Evolutionary conservation across 2,797 vertebrate genomes (phyloP), one percentile per base, ranked within the genome.

Genomic region (Eulemur mongoz): DNA sequence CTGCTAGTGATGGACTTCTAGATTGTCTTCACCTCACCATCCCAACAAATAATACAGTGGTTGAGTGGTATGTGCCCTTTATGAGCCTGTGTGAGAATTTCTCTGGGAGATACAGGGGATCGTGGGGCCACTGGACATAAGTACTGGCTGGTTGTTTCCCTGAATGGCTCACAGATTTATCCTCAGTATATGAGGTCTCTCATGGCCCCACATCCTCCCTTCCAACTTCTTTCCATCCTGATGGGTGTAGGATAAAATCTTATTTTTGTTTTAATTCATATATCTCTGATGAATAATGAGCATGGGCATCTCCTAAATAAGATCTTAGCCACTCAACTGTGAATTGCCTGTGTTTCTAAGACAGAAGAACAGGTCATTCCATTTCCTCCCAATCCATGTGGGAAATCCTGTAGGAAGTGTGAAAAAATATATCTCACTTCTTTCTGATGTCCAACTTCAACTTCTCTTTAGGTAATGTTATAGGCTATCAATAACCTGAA

Each of bases 231-330:
- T 35, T 57, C 35, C 30, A 9, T 84, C 35, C 54, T 38, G 11
- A 43, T 48, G 57, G 23, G 11, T 92, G 13, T 48, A 45, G 48
- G 76, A 22, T 22, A 84, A 73, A 78, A 78, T 52, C 40, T 73
- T 15, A 70, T 43, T 40, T 84, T 54, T 72, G 35, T 35, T 86
- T 89, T 45, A 80, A 22, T 83, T 89, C 48, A 38, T 12, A 0
- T 50, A 43, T 70, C 35, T 92, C 25, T 93, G 86, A 81, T 94
- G 63, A 93, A 80, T 30, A 89, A 82, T 10, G 12, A 83, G 38
- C 45, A 11, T 90, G 30, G 12, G 2, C 25, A 78, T 65, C n/a
- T 92, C 92, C 83, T 87, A 63, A 89, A 75, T n/a, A 91, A 61
- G 4, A 22, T 52, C 43, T 72, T 67, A 73, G 52, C 45, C 54